Evolutionary conservation across 2,888 invertebrate species (phyloP).

Genomic region (Macaria liturata): DNA sequence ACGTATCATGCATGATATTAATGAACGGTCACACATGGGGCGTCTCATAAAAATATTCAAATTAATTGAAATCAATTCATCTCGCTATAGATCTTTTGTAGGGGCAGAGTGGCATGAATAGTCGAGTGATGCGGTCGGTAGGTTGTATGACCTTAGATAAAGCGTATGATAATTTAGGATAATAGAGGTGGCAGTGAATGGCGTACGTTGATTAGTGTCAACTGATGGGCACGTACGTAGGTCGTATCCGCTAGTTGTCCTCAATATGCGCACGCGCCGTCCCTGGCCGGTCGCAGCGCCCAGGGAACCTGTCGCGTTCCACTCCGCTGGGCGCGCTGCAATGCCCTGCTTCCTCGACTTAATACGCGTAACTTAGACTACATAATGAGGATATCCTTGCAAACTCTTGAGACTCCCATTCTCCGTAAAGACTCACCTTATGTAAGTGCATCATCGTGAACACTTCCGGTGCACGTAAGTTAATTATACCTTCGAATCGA

Average conservation of each 20-base stretch:
- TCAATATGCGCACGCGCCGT: slow-evolving; percentile 66
- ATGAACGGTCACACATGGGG: background rate
- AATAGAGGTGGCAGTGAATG: slow-evolving; percentile 39
- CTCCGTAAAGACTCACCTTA: no score
- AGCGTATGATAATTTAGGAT: slow-evolving; percentile 15
- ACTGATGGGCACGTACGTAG: slow-evolving; percentile 55
- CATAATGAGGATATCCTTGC: slow-evolving; percentile 18
- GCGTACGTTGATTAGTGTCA: slow-evolving; percentile 44
- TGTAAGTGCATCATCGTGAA: no score
- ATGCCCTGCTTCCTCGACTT: slow-evolving; percentile 54
- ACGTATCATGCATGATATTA: background rate
- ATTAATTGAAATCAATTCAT: slow-evolving; percentile 14
- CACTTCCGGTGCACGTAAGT: no score
- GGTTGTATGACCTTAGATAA: slow-evolving; percentile 35
- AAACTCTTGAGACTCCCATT: slow-evolving; percentile 5
- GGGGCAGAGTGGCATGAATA: slow-evolving; percentile 18
- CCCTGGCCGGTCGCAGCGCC: slow-evolving; percentile 52
- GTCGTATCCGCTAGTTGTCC: slow-evolving; percentile 60
- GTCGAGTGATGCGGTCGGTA: slow-evolving; percentile 21
- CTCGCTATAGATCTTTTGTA: slow-evolving; percentile 1
- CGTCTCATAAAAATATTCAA: slow-evolving; percentile 3
- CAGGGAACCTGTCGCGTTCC: slow-evolving; percentile 75
- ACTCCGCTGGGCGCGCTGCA: slow-evolving; percentile 62
- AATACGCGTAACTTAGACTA: slow-evolving; percentile 14
- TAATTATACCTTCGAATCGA: slow-evolving; percentile 25